phyloP scores from a whole-genome alignment of 1,140 invertebrate genomes.

The Atta colombica region DNA sequence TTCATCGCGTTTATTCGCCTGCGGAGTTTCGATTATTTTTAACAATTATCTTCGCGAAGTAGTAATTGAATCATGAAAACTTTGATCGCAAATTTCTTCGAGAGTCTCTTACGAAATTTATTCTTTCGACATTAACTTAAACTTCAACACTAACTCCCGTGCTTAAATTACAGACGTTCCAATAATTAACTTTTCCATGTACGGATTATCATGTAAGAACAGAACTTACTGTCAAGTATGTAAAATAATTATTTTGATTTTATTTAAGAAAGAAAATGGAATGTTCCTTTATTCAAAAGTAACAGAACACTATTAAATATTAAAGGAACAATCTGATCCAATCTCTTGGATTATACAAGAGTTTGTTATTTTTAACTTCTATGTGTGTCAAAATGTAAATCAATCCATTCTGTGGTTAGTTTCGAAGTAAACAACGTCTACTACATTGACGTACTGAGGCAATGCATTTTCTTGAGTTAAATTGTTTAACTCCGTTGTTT shows the following conservation, averaged over 20 bases:
- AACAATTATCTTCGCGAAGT: constrained; percentile 55
- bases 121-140: constrained; percentile 21
- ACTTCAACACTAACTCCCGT: not conserved
- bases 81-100: constrained; percentile 47
- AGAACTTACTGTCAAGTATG: not conserved
- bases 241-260: not conserved
- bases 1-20: constrained; percentile 56
- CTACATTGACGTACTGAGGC: too few species aligned
- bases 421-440: too few species aligned
- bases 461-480: too few species aligned
- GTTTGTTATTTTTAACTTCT: too few species aligned
- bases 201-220: not conserved
- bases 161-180: constrained; percentile 1
- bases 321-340: too few species aligned
- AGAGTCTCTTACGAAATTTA: constrained; percentile 35
- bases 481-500: too few species aligned
- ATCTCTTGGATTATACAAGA: too few species aligned
- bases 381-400: too few species aligned
- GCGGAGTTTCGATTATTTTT: constrained; percentile 62
- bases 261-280: constrained; percentile 2
- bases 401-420: too few species aligned
- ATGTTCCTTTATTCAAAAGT: too few species aligned
- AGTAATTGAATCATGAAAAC: constrained; percentile 51
- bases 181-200: constrained; percentile 11
- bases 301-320: too few species aligned